Conservation (phyloP, 2,888 invertebrate species). For the Baronia brevicornis region DNA sequence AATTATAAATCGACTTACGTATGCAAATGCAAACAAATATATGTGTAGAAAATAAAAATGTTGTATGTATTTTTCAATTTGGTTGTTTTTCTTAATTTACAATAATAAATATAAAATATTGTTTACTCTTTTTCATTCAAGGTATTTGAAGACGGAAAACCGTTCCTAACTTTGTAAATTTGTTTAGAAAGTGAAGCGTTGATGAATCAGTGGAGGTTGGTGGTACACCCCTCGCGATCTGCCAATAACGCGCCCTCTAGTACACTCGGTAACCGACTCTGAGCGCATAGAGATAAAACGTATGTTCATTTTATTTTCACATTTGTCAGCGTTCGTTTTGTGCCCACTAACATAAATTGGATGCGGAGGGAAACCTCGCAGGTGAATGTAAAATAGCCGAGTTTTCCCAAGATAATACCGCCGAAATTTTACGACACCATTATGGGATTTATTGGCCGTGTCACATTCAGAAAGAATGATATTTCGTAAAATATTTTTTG, state of each 20-base stretch:
- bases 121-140: no score
- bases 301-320: slow-evolving; percentile 74
- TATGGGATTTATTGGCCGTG: slow-evolving; percentile 71
- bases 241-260: slow-evolving; percentile 20
- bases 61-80: no score
- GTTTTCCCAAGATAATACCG: slow-evolving; percentile 72
- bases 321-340: slow-evolving; percentile 76
- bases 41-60: no score
- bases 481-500: slow-evolving; percentile 53
- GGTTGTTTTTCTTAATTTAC: no score
- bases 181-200: slow-evolving; percentile 10
- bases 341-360: slow-evolving; percentile 76
- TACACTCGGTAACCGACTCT: slow-evolving; percentile 54
- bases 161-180: no score
- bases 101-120: no score
- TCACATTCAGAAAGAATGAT: slow-evolving; percentile 61
- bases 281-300: slow-evolving; percentile 68
- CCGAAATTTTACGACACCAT: slow-evolving; percentile 73
- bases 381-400: slow-evolving; percentile 74
- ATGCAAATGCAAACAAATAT: no score
- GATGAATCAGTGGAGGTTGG: slow-evolving; percentile 13
- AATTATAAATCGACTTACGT: no score
- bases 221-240: slow-evolving; percentile 16
- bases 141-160: no score
- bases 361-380: slow-evolving; percentile 72